A percentile compares a stretch with the other conserved stretches of the same genome.
Conservation (phyloP, 2,113 vertebrate genomes). For the Rhabdornis inornatus region DNA sequence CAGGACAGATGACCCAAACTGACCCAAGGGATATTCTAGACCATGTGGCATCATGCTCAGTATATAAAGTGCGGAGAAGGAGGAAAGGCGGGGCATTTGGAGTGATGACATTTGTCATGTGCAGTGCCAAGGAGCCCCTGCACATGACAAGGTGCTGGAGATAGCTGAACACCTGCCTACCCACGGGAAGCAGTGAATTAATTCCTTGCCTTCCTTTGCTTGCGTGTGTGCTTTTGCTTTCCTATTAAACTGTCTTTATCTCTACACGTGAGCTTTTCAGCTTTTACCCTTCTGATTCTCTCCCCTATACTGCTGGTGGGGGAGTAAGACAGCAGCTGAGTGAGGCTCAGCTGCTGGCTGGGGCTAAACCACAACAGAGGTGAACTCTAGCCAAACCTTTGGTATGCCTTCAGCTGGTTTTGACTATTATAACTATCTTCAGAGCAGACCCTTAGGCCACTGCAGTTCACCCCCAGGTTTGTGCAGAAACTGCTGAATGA, state of each 20-base stretch:
- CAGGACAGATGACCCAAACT: not conserved
- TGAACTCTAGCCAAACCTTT: not conserved
- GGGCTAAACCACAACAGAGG: not conserved
- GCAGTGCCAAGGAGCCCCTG: not conserved
- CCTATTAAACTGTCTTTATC: not conserved
- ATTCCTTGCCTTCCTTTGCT: not conserved
- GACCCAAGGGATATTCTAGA: not conserved
- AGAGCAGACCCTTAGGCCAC: accelerated
- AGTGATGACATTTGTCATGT: not conserved
- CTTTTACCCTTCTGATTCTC: not conserved
- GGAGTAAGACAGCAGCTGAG: not conserved
- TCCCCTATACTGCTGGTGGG: accelerated
- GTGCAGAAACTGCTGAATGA: not conserved
- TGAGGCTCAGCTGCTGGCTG: not conserved
- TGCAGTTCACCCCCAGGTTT: not conserved
- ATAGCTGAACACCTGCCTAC: not conserved
- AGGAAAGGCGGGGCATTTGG: not conserved
- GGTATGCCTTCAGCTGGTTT: not conserved
- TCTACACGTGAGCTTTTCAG: not conserved
- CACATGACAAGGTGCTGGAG: not conserved
- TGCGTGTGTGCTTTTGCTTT: not conserved
- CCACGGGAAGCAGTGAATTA: not conserved
- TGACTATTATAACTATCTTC: not conserved
- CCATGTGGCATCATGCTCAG: not conserved
- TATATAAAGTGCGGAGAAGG: not conserved